Base-by-base conservation (phyloP, 2,888 invertebrate species). In the Amphipoea oculea region DNA sequence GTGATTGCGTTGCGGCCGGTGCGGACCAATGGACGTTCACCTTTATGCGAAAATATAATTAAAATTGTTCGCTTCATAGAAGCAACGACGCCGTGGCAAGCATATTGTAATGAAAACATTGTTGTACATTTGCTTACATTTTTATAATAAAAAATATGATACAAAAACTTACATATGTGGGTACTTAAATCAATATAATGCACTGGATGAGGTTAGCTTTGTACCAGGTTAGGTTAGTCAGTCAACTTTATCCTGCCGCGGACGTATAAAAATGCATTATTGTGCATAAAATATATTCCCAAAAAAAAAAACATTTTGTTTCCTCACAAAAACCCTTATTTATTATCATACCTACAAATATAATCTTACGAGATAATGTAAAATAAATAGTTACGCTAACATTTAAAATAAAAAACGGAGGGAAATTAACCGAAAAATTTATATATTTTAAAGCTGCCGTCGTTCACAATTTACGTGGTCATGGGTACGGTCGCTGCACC, bases 161-260 rank as follows among this genome's bases (percentile, higher is more conserved):
- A 96, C 94, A 96, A 96, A 82, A 91, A 94, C 94, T 95, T 95
- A 96, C 94, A 93, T 92, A 92, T 89, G 79, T 89, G 92, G 92
- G 90, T 92, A 94, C 94, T 94, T 95, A 95, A 95, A 95, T 88
- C 88, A 94, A 89, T 92, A 94, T 94, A 96, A 95, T 95, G 95
- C 95, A 96, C 96, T 95, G 95, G 90, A 92, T 94, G 95, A 95
- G 94, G 94, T 94, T 95, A 93, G 92, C 92, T 95, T 95, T 96
- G 96, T 96, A 96, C 95, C 96, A 92, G 94, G 90, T 88, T 91
- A 90, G 87, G 90, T 88, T 91, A 90, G 86, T 95, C 94, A 95
- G 94, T 96, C 95, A 91, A 89, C 85, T 88, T 88, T 91, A 87
- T 90, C 90, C 89, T 85, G 86, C 84, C 86, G 88, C 91, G 93